Evolutionary conservation across 2,113 vertebrate genomes (phyloP).

Genomic region (Chaetorhynchus papuensis): DNA sequence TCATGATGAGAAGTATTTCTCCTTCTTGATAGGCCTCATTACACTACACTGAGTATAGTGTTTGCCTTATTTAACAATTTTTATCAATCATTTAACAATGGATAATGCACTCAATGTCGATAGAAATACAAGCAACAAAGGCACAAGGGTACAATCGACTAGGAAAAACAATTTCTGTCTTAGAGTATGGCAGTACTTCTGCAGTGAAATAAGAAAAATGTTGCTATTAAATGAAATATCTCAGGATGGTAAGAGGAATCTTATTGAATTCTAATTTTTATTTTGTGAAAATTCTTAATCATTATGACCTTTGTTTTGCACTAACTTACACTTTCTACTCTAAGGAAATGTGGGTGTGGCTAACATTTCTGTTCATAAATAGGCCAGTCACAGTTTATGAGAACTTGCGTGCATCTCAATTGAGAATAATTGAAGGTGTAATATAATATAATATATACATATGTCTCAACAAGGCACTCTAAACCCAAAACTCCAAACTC

Average conservation of each 20-base stretch:
- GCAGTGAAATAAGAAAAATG: background rate
- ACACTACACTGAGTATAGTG: conserved; percentile 64
- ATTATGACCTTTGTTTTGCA: background rate
- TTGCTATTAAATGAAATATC: background rate
- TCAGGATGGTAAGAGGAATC: background rate
- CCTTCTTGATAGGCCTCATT: conserved; percentile 70
- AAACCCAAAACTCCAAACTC: background rate
- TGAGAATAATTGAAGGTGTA: background rate
- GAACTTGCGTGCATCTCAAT: background rate
- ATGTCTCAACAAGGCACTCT: background rate
- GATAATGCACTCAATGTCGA: conserved; percentile 32
- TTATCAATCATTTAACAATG: conserved; percentile 75
- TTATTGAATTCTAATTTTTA: background rate
- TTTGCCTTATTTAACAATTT: conserved; percentile 80
- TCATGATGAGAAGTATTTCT: conserved; percentile 66
- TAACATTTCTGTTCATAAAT: background rate
- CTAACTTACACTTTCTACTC: background rate
- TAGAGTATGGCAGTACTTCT: background rate
- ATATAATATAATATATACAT: background rate
- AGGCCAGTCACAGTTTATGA: background rate
- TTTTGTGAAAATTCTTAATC: background rate
- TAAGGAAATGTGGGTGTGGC: background rate
- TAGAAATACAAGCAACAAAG: conserved; percentile 38
- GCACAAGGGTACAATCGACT: conserved; percentile 4
- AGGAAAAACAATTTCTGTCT: conserved; percentile 35